phyloP scores from a whole-genome alignment of 2,113 vertebrate species.

The Cygnus buccinator region DNA sequence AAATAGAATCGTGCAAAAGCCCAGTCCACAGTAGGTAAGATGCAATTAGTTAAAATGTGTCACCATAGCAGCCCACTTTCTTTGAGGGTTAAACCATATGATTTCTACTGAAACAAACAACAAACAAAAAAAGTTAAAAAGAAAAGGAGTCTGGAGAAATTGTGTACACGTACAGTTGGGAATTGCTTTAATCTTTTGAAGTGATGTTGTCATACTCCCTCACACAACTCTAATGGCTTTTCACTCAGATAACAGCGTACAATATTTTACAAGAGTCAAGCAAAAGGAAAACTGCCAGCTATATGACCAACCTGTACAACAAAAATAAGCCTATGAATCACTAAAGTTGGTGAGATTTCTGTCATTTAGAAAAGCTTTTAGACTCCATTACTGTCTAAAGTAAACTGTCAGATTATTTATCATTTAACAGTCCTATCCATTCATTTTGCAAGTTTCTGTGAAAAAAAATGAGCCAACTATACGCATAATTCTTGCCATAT shows the following conservation, averaged over 20 bases:
- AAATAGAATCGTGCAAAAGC: conserved; percentile 1
- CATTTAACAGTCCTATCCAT: conserved; percentile 51
- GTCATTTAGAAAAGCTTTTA: conserved; percentile 72
- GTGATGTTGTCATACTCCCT: conserved; percentile 2
- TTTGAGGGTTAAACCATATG: not conserved
- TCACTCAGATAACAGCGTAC: conserved; percentile 5
- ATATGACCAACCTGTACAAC: conserved; percentile 42
- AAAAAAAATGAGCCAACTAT: not conserved
- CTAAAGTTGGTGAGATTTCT: conserved; percentile 44
- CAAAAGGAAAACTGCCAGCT: conserved; percentile 44
- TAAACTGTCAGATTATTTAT: conserved; percentile 59
- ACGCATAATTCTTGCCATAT: not conserved
- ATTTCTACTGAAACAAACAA: not conserved
- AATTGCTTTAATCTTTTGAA: conserved; percentile 27
- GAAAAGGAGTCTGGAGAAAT: not conserved
- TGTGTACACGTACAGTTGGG: not conserved
- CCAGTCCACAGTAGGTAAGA: not conserved
- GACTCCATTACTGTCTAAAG: conserved; percentile 63
- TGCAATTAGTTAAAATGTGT: not conserved
- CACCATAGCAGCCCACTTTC: not conserved
- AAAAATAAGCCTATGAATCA: conserved; percentile 63
- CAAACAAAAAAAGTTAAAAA: not conserved
- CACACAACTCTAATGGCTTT: conserved; percentile 19
- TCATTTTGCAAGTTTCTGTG: not conserved
- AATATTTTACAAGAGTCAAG: conserved; percentile 54